Conservation (phyloP, 2,797 vertebrate species). For the Phataginus tetradactyla region DNA sequence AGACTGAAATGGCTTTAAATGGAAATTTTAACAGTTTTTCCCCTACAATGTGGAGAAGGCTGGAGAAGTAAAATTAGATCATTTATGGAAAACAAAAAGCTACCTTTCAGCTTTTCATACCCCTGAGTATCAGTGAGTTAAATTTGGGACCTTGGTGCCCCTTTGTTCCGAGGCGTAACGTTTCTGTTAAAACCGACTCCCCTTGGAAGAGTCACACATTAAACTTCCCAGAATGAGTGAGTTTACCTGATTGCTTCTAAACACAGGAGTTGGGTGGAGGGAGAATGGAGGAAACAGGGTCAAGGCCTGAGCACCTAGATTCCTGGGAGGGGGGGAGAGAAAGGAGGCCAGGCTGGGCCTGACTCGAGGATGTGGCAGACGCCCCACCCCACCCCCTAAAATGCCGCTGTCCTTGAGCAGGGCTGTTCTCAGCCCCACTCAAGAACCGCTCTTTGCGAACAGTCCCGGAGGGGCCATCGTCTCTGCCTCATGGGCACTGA, state of each 20-base stretch:
- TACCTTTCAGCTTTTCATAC: not conserved
- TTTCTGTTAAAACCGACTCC: not conserved
- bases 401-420: not conserved
- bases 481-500: not conserved
- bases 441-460: not conserved
- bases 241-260: not conserved
- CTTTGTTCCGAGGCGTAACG: not conserved
- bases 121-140: not conserved
- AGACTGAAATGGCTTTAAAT: not conserved
- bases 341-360: not conserved
- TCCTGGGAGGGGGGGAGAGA: fast-evolving
- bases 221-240: not conserved
- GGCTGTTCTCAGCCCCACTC: not conserved
- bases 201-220: not conserved
- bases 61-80: not conserved
- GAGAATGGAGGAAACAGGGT: not conserved
- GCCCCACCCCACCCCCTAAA: not conserved
- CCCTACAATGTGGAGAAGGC: not conserved
- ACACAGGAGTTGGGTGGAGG: not conserved
- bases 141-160: not conserved
- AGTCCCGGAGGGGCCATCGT: not conserved
- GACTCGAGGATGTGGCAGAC: not conserved
- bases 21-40: not conserved
- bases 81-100: not conserved
- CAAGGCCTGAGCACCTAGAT: not conserved